Evolutionary conservation across 2,888 invertebrate genomes (phyloP).

Genomic region (Periphyllus acericola): DNA sequence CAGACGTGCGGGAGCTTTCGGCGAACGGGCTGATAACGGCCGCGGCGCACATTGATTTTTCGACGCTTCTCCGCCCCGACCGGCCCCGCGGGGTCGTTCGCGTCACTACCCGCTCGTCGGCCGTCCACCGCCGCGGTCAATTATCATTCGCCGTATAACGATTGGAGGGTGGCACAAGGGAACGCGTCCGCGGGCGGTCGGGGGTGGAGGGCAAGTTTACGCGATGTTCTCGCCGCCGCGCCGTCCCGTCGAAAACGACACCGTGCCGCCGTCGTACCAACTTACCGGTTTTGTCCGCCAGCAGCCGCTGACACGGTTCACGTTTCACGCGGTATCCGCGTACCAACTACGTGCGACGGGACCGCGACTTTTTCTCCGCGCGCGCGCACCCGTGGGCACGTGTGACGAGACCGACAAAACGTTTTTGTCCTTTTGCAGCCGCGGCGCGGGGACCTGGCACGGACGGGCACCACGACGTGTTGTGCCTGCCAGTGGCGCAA

Average conservation of each 20-base stretch:
- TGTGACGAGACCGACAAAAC: no score
- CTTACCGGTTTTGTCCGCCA: conserved; percentile 15
- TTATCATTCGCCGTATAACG: conserved; percentile 24
- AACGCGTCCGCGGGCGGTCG: no score
- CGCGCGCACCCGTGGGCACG: no score
- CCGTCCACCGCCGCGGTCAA: background rate
- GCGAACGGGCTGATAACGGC: conserved; percentile 23
- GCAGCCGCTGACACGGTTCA: background rate
- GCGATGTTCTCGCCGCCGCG: background rate
- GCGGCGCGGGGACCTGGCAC: no score
- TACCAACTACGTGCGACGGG: background rate
- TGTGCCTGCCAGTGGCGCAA: no score
- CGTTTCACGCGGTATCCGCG: background rate
- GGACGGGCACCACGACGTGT: no score
- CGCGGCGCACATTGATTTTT: conserved; percentile 44
- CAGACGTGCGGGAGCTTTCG: conserved; percentile 17
- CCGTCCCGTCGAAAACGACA: background rate
- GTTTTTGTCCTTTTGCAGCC: no score
- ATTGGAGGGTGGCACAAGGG: conserved; percentile 22
- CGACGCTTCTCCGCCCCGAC: conserved; percentile 2
- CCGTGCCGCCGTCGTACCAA: conserved; percentile 18
- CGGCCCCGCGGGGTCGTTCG: background rate
- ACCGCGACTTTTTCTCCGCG: no score
- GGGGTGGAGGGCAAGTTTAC: no score
- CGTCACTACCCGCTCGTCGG: background rate